Conservation (phyloP, 2,113 vertebrate genomes). For the Myrmecophaga tridactyla region DNA sequence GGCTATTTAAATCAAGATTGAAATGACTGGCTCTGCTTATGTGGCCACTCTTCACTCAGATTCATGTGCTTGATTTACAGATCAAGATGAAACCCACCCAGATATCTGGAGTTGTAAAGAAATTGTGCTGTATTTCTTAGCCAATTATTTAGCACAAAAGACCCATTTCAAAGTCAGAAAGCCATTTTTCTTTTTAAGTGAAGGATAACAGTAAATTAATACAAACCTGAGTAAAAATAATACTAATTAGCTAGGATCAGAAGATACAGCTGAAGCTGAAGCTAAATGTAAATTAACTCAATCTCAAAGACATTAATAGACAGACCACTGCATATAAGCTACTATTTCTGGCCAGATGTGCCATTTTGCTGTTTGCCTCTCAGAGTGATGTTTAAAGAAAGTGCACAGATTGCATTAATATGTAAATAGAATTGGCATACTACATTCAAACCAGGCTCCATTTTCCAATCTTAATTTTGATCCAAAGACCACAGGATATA, state of each 20-base stretch:
- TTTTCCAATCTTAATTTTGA: not conserved
- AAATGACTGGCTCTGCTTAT: not conserved
- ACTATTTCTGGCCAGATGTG: not conserved
- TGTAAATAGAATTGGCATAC: not conserved
- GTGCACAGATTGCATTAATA: not conserved
- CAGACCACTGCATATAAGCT: not conserved
- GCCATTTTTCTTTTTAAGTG: slow-evolving; percentile 3
- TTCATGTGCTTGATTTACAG: not conserved
- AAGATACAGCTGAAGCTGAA: not conserved
- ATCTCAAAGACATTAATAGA: not conserved
- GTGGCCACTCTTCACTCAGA: not conserved
- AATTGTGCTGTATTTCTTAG: not conserved
- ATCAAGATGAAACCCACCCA: not conserved
- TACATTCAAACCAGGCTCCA: not conserved
- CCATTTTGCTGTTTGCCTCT: not conserved
- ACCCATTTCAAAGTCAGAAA: not conserved
- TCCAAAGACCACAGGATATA: not conserved
- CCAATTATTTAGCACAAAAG: slow-evolving; percentile 1
- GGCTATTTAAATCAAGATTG: not conserved
- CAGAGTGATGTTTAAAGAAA: not conserved
- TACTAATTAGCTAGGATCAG: slow-evolving; percentile 2
- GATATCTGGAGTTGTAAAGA: not conserved
- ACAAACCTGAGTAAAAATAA: slow-evolving; percentile 7
- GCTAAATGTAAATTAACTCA: not conserved
- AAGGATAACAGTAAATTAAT: not conserved